phyloP scores from a whole-genome alignment of 2,888 invertebrate genomes.

The Rhamphomyia laevipes region DNA sequence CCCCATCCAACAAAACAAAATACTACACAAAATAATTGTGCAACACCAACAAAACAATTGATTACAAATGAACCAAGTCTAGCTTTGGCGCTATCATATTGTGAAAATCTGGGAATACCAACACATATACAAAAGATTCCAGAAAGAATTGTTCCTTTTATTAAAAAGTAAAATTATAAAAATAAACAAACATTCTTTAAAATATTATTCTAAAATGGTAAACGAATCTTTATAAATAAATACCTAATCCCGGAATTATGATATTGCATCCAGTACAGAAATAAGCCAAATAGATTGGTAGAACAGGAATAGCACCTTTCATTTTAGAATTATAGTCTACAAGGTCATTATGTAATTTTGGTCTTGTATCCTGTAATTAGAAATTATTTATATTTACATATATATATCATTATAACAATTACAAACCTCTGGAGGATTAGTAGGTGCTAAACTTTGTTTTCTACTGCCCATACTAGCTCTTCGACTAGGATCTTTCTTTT shows the following conservation, averaged over 20 bases:
- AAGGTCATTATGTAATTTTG: conserved; percentile 63
- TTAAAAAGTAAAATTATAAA: conserved; percentile 20
- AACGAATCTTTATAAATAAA: conserved; percentile 6
- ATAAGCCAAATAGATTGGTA: conserved; percentile 78
- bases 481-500: conserved; percentile 42
- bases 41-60: conserved; percentile 72
- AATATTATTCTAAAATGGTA: not conserved
- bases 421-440: conserved; percentile 48
- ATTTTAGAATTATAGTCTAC: conserved; percentile 78
- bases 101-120: conserved; percentile 78
- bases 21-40: conserved; percentile 85
- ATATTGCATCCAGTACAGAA: conserved; percentile 76
- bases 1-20: conserved; percentile 96
- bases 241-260: conserved; percentile 67
- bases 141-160: conserved; percentile 82
- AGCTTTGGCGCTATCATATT: conserved; percentile 63
- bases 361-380: conserved; percentile 51
- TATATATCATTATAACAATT: not conserved
- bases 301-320: conserved; percentile 83
- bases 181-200: not conserved
- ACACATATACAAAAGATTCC: conserved; percentile 80
- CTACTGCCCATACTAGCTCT: conserved; percentile 53
- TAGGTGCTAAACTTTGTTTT: conserved; percentile 54
- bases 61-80: conserved; percentile 73
- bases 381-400: not conserved